A percentile compares a stretch with the other conserved stretches of the same genome.
Conservation (phyloP, 2,113 vertebrate genomes). For the Peromyscus californicus region DNA sequence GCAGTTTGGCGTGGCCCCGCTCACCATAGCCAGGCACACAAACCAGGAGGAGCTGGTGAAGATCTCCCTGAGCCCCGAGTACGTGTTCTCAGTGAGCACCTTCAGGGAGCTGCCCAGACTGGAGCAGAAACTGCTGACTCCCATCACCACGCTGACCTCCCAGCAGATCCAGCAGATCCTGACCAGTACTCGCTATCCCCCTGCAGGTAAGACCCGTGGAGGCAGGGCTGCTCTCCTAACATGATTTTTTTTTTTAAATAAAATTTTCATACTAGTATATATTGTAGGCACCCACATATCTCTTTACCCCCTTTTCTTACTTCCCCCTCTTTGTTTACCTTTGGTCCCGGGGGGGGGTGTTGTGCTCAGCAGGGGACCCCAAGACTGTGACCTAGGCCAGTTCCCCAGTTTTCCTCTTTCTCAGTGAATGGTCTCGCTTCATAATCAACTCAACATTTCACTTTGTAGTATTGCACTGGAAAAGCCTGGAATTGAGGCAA, state of each 20-base stretch:
- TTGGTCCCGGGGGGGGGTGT: fast-evolving
- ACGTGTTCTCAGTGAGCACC: slow-evolving; percentile 89
- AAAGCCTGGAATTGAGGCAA: background rate
- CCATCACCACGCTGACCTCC: slow-evolving; percentile 89
- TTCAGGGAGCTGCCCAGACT: slow-evolving; percentile 91
- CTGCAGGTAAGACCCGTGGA: slow-evolving; percentile 77
- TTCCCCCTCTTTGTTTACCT: background rate
- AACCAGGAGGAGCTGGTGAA: slow-evolving; percentile 90
- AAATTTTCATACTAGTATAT: background rate
- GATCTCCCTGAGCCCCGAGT: slow-evolving; percentile 93
- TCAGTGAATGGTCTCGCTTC: background rate
- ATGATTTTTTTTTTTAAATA: fast-evolving
- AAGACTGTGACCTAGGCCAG: background rate
- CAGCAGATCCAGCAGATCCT: slow-evolving; percentile 85
- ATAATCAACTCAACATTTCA: background rate
- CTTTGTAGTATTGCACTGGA: background rate
- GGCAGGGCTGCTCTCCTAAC: fast-evolving
- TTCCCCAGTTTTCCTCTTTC: background rate
- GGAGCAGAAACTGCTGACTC: slow-evolving; percentile 90
- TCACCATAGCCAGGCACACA: slow-evolving; percentile 90
- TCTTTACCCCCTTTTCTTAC: too few species aligned
- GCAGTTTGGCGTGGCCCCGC: slow-evolving; percentile 89
- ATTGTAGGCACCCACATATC: background rate
- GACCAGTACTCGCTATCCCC: background rate
- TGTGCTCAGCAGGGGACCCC: background rate